These are phyloP conservation scores for Pristionchus fissidentatus DNA, from an alignment of 2,888 invertebrate species.

Conservation along the genomic window DNA sequence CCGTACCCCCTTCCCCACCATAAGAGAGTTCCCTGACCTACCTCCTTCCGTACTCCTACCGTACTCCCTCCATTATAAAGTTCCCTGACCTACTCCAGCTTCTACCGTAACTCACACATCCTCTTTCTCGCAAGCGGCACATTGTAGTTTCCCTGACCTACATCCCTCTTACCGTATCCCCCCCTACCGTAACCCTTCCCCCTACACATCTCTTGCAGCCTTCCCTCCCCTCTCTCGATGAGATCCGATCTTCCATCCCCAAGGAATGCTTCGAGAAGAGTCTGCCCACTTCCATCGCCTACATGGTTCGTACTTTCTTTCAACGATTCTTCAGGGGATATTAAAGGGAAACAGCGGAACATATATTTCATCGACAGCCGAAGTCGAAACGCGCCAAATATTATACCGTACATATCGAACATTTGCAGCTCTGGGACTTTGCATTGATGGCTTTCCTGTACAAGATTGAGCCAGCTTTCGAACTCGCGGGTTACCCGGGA, in stretches of 20 bases:
- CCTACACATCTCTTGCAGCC: background rate
- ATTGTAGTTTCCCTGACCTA: too few relatives aligned
- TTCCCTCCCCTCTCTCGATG: constrained; percentile 67
- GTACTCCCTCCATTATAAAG: background rate
- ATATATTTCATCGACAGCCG: background rate
- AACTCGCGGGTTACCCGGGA: constrained; percentile 57
- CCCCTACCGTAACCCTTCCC: too few relatives aligned
- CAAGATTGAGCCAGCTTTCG: constrained; percentile 59
- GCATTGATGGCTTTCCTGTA: constrained; percentile 59
- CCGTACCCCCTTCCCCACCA: background rate
- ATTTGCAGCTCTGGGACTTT: constrained; percentile 55
- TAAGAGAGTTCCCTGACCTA: background rate
- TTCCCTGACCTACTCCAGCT: background rate
- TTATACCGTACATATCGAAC: background rate
- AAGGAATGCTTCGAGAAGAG: constrained; percentile 72
- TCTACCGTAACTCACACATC: too few relatives aligned
- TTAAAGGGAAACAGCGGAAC: background rate
- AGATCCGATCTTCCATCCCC: constrained; percentile 70
- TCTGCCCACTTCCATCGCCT: constrained; percentile 63
- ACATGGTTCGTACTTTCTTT: constrained; percentile 55
- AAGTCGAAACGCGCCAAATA: background rate
- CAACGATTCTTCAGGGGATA: background rate
- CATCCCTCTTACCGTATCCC: too few relatives aligned
- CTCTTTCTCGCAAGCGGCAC: background rate
- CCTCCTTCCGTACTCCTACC: background rate